A percentile compares a stretch with the other conserved stretches of the same genome.
Evolutionary conservation across 2,888 invertebrate species (phyloP).

Genomic region (Endotricha flammealis): DNA sequence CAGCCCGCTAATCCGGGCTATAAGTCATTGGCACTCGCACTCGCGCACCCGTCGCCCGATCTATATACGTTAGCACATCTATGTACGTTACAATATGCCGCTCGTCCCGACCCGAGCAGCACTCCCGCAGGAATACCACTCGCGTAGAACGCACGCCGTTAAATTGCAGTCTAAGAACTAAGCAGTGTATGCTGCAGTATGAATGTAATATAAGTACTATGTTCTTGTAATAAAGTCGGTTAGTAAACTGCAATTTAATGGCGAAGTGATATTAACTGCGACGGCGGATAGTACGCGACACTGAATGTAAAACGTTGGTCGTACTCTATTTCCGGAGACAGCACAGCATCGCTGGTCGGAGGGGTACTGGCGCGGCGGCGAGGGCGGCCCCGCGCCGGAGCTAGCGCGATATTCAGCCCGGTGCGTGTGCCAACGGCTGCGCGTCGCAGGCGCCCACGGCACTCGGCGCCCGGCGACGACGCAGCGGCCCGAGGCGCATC

Average conservation of each 20-base stretch:
- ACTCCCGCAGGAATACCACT: conserved; percentile 55
- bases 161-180: conserved; percentile 38
- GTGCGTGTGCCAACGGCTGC: conserved; percentile 54
- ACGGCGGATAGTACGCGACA: conserved; percentile 47
- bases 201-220: conserved; percentile 13
- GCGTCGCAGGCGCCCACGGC: conserved; percentile 30
- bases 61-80: conserved; percentile 60
- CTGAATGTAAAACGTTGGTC: conserved; percentile 50
- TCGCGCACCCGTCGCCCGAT: conserved; percentile 72
- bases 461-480: conserved; percentile 14
- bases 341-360: conserved; percentile 79
- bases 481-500: neutral
- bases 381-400: conserved; percentile 51
- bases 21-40: conserved; percentile 76
- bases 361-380: conserved; percentile 68
- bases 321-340: conserved; percentile 80
- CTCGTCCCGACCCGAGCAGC: conserved; percentile 41
- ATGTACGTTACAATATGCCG: conserved; percentile 61
- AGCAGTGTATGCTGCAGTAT: conserved; percentile 9
- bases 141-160: conserved; percentile 47
- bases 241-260: conserved; percentile 62
- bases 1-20: conserved; percentile 65
- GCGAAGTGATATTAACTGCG: conserved; percentile 41
- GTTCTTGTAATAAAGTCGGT: conserved; percentile 34
- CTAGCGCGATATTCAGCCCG: conserved; percentile 58